phyloP scores from a whole-genome alignment of 2,797 vertebrate genomes.

The Knipowitschia caucasica region DNA sequence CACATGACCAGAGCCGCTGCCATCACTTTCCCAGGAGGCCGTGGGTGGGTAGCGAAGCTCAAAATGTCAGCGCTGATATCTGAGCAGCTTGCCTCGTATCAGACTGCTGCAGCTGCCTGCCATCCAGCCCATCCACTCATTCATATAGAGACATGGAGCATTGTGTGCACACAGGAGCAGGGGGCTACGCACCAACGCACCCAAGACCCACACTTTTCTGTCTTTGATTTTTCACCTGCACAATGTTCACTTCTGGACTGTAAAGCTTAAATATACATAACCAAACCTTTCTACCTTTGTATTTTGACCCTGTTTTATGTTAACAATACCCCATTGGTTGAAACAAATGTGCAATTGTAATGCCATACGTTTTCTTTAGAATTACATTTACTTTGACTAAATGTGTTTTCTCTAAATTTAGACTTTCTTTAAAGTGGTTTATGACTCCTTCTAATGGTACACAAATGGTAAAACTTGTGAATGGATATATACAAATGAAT shows the following conservation, averaged over 20 bases:
- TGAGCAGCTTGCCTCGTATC: conserved; percentile 69
- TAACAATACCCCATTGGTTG: neutral
- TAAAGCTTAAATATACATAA: conserved; percentile 9
- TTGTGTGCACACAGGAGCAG: conserved; percentile 11
- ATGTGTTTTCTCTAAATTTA: neutral
- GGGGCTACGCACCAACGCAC: conserved; percentile 17
- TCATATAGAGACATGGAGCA: conserved; percentile 54
- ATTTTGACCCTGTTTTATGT: neutral
- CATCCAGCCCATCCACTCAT: conserved; percentile 55
- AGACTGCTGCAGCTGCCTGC: conserved; percentile 71
- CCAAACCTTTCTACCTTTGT: conserved; percentile 6
- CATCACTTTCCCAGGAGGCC: conserved; percentile 74
- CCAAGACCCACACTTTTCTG: conserved; percentile 26
- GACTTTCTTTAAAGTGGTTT: neutral
- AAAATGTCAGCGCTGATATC: conserved; percentile 85
- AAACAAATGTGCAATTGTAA: neutral
- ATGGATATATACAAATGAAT: no score
- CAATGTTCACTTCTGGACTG: conserved; percentile 29
- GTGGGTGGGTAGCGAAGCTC: conserved; percentile 70
- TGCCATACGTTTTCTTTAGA: neutral
- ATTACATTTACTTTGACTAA: neutral
- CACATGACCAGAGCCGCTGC: conserved; percentile 73
- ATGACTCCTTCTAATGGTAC: neutral
- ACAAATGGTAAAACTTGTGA: neutral
- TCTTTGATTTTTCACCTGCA: conserved; percentile 32